A percentile compares a stretch with the other conserved stretches of the same genome.
phyloP scores from a whole-genome alignment of 2,888 invertebrate genomes.

The Napeogenes sylphis region DNA sequence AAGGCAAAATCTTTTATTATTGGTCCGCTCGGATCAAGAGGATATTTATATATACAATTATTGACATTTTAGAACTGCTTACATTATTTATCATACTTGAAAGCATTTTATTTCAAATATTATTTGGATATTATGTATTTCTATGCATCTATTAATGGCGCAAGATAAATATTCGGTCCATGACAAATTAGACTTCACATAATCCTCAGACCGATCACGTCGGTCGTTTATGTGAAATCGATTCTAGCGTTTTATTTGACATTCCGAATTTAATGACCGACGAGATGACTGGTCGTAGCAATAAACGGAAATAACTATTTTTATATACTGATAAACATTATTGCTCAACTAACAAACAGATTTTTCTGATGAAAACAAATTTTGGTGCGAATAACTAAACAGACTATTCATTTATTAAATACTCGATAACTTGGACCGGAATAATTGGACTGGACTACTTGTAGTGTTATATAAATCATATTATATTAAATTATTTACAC shows the following conservation, averaged over 20 bases:
- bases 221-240: slow-evolving; percentile 75
- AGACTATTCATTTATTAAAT: too few relatives aligned
- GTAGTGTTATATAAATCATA: too few relatives aligned
- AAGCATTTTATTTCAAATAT: not conserved
- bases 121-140: not conserved
- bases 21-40: too few relatives aligned
- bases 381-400: too few relatives aligned
- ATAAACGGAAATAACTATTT: slow-evolving; percentile 73
- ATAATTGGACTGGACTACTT: too few relatives aligned
- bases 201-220: slow-evolving; percentile 62
- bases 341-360: slow-evolving; percentile 35
- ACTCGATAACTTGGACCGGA: too few relatives aligned
- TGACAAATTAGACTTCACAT: slow-evolving; percentile 60
- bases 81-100: not conserved
- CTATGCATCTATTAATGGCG: slow-evolving; percentile 2
- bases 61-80: not conserved
- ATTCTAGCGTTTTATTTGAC: slow-evolving; percentile 72
- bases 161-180: slow-evolving; percentile 43
- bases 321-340: slow-evolving; percentile 70
- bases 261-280: slow-evolving; percentile 71
- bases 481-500: too few relatives aligned
- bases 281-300: slow-evolving; percentile 70
- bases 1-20: too few relatives aligned
- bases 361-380: slow-evolving; percentile 12
- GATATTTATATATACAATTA: too few relatives aligned